Evolutionary conservation across 1,140 invertebrate genomes (phyloP).

Genomic region (Drosophila suzukii): DNA sequence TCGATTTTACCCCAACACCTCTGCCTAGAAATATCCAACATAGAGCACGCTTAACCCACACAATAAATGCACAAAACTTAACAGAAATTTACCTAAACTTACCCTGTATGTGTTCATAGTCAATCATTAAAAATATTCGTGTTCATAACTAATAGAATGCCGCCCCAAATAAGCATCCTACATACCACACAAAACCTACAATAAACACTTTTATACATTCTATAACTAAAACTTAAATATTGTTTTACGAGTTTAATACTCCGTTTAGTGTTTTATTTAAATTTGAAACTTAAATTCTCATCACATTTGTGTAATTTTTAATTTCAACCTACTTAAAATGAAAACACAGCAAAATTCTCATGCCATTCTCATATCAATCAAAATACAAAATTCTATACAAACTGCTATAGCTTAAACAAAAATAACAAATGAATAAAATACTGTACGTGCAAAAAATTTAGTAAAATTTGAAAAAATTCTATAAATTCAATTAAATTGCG

Average conservation of each 20-base stretch:
- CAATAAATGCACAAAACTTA: conserved; percentile 24
- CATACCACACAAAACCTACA: conserved; percentile 5
- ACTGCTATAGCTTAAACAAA: conserved; percentile 54
- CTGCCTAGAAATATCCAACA: conserved; percentile 8
- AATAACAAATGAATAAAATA: conserved; percentile 42
- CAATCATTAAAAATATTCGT: conserved; percentile 23
- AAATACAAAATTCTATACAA: conserved; percentile 52
- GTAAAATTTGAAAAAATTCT: conserved; percentile 21
- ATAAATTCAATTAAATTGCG: conserved; percentile 20
- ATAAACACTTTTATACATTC: conserved; percentile 6
- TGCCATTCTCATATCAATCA: conserved; percentile 67
- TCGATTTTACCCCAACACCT: conserved; percentile 27
- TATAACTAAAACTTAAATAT: neutral
- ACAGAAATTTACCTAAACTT: conserved; percentile 5
- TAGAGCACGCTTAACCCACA: conserved; percentile 39
- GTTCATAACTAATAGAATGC: conserved; percentile 1
- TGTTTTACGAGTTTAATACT: neutral
- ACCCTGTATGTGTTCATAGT: conserved; percentile 29
- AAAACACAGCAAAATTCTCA: conserved; percentile 74
- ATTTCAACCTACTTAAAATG: conserved; percentile 10
- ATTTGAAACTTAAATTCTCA: conserved; percentile 28
- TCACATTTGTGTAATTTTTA: conserved; percentile 21
- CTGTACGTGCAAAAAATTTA: conserved; percentile 42
- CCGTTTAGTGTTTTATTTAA: neutral
- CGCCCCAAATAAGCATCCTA: neutral